These are phyloP conservation scores for Picus viridis DNA, from an alignment of 2,797 vertebrate genomes.

Conservation along the genomic window DNA sequence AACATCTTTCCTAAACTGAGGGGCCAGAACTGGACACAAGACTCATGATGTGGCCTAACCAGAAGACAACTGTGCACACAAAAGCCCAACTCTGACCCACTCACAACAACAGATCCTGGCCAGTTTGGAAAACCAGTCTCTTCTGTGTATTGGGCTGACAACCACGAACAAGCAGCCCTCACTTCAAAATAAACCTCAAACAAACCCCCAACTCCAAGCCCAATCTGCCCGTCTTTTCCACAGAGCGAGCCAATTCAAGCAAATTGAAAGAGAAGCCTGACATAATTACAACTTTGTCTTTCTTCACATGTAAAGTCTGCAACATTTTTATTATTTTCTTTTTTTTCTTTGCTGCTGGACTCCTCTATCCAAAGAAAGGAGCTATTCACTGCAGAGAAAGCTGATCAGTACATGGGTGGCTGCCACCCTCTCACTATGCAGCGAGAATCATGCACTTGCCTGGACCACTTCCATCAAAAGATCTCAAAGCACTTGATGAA, in stretches of 20 bases:
- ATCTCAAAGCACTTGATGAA: slow-evolving; percentile 60
- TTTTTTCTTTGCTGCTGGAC: background rate
- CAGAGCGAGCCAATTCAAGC: background rate
- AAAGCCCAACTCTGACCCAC: background rate
- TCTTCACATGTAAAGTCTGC: background rate
- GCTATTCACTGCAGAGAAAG: background rate
- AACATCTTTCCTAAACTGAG: too few species aligned
- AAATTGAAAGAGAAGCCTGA: background rate
- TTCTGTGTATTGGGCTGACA: background rate
- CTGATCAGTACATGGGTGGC: background rate
- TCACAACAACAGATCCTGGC: background rate
- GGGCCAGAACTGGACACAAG: too few species aligned
- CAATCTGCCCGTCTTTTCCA: background rate
- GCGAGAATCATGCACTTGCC: background rate
- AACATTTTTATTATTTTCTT: background rate
- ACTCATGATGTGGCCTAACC: background rate
- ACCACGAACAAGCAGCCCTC: background rate
- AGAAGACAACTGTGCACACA: background rate
- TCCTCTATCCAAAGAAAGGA: background rate
- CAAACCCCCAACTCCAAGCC: background rate
- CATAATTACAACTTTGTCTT: background rate
- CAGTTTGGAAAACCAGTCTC: background rate
- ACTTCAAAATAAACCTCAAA: background rate
- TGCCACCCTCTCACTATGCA: background rate
- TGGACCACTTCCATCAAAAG: slow-evolving; percentile 33